These are phyloP conservation scores for Salvelinus namaycush DNA, from an alignment of 2,113 vertebrate species.

Conservation along the genomic window DNA sequence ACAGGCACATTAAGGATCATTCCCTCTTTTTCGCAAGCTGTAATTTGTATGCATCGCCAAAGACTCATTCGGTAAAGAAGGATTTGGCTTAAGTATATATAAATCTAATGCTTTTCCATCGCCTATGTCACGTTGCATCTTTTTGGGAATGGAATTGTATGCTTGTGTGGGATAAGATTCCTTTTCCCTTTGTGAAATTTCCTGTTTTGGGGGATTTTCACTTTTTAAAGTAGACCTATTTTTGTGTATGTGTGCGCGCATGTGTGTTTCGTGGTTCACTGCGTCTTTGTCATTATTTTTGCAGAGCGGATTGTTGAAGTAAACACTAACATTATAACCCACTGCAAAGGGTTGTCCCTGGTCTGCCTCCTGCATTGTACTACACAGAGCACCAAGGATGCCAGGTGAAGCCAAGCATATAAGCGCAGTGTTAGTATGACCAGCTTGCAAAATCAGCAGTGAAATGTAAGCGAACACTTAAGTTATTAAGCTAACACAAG, in stretches of 20 bases:
- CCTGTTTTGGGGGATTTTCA: conserved; percentile 11
- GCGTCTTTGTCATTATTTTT: too few relatives aligned
- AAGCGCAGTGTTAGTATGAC: too few relatives aligned
- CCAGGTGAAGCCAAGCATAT: too few relatives aligned
- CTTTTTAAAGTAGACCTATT: not conserved
- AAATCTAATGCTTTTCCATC: conserved; percentile 41
- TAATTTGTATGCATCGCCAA: conserved; percentile 44
- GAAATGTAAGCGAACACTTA: too few relatives aligned
- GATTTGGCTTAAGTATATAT: conserved; percentile 65
- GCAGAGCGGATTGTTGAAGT: too few relatives aligned
- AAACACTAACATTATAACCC: too few relatives aligned
- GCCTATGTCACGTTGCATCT: conserved; percentile 29
- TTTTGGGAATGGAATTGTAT: conserved; percentile 26
- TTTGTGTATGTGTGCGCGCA: not conserved
- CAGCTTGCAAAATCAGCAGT: too few relatives aligned
- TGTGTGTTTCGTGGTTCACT: too few relatives aligned
- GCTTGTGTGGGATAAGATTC: not conserved
- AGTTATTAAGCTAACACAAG: too few relatives aligned
- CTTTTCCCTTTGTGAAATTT: not conserved
- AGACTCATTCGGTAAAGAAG: conserved; percentile 51
- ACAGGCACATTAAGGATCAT: conserved; percentile 26
- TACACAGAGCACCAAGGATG: too few relatives aligned
- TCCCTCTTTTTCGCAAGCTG: conserved; percentile 33
- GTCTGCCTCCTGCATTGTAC: too few relatives aligned
- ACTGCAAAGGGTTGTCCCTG: too few relatives aligned